Conservation (phyloP, 1,140 invertebrate species). For the Pogonus chalceus region DNA sequence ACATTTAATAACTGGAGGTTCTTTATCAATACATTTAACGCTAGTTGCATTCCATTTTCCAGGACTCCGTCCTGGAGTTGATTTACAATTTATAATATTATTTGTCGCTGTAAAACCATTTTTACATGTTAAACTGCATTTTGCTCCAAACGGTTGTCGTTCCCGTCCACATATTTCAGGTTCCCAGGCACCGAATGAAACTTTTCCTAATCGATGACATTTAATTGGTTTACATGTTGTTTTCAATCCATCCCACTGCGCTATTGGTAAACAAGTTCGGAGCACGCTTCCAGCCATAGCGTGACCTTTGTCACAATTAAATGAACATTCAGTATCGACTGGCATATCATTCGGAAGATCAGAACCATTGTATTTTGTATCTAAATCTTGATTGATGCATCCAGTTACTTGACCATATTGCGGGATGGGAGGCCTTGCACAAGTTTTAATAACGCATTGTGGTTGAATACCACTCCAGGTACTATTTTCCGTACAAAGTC, state of each 20-base stretch:
- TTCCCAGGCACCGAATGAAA: conserved; percentile 38
- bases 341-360: conserved; percentile 25
- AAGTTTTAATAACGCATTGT: conserved; percentile 54
- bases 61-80: neutral
- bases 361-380: conserved; percentile 22
- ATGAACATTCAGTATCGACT: conserved; percentile 56
- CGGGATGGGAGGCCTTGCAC: conserved; percentile 42
- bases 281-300: conserved; percentile 53
- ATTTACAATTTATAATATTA: conserved; percentile 35
- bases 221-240: conserved; percentile 51
- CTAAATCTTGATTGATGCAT: conserved; percentile 44
- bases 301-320: conserved; percentile 53
- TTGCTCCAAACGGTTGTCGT: conserved; percentile 42
- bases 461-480: conserved; percentile 54
- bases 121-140: conserved; percentile 44
- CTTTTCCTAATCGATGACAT: conserved; percentile 41
- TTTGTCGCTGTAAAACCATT: conserved; percentile 47
- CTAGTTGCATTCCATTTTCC: neutral
- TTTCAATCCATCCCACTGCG: conserved; percentile 57
- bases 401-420: conserved; percentile 44
- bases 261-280: conserved; percentile 55
- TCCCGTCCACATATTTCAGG: conserved; percentile 40
- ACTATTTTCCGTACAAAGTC: conserved; percentile 53
- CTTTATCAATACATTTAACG: neutral
- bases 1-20: conserved; percentile 42